These are phyloP conservation scores for Zoanthus gigantus DNA, from an alignment of 92 coral and sea anemone genomes.

Conservation along the genomic window DNA sequence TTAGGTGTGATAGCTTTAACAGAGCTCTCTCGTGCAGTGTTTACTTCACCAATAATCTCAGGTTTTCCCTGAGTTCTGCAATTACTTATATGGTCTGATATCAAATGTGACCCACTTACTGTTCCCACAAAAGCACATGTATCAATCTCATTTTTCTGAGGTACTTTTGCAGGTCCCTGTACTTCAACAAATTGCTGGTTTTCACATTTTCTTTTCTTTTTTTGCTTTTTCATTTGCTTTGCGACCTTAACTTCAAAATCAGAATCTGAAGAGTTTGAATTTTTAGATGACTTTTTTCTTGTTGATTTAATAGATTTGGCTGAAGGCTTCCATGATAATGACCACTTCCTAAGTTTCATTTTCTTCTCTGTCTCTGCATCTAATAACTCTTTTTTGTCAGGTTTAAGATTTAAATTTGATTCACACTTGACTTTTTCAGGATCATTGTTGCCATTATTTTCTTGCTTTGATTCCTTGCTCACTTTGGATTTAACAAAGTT, in stretches of 20 bases:
- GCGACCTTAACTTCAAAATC: conserved; percentile 24
- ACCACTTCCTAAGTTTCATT: conserved; percentile 15
- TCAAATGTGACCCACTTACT: neutral
- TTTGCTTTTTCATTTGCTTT: neutral
- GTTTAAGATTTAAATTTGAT: neutral
- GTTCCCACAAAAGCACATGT: neutral
- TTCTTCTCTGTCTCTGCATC: conserved; percentile 21
- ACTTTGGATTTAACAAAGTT: neutral
- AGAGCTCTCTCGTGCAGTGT: neutral
- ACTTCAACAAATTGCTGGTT: neutral
- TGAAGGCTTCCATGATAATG: conserved; percentile 38
- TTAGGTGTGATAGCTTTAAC: neutral
- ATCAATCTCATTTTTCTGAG: neutral
- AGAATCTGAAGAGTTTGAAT: conserved; percentile 19
- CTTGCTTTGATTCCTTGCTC: neutral
- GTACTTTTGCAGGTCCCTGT: neutral
- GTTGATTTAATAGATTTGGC: conserved; percentile 5
- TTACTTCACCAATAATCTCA: neutral
- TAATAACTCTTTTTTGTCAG: neutral
- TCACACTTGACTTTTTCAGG: neutral
- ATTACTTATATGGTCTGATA: neutral
- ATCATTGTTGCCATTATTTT: neutral
- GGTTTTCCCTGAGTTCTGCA: neutral
- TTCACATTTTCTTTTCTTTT: conserved; percentile 7
- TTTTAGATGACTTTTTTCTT: conserved; percentile 15